These are phyloP conservation scores for Takifugu bimaculatus DNA, from an alignment of 2,113 vertebrate species.

Conservation along the genomic window DNA sequence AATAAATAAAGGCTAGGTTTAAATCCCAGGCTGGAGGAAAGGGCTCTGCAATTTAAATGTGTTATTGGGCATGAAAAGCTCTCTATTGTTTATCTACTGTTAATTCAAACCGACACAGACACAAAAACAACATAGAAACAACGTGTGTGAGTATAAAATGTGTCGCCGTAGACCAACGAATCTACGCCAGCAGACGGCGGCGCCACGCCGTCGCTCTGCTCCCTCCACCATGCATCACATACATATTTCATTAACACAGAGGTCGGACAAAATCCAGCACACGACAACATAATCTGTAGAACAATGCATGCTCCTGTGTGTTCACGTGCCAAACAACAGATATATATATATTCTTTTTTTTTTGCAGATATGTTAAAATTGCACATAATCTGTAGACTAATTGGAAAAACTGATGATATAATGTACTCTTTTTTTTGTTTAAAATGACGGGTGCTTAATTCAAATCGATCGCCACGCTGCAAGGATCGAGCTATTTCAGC, in stretches of 20 bases:
- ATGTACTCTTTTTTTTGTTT: slow-evolving; percentile 1
- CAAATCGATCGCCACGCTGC: slow-evolving; percentile 10
- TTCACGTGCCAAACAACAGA: slow-evolving; percentile 56
- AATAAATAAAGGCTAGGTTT: background rate
- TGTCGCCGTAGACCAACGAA: slow-evolving; percentile 50
- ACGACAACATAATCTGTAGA: slow-evolving; percentile 66
- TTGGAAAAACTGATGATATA: slow-evolving; percentile 21
- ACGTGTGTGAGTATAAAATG: slow-evolving; percentile 37
- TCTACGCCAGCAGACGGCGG: slow-evolving; percentile 57
- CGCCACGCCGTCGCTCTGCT: slow-evolving; percentile 52
- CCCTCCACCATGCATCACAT: slow-evolving; percentile 67
- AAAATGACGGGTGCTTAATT: slow-evolving; percentile 14
- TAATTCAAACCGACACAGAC: slow-evolving; percentile 31
- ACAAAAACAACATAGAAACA: slow-evolving; percentile 45
- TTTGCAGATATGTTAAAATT: slow-evolving; percentile 62
- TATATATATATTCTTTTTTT: slow-evolving; percentile 24
- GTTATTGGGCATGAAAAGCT: slow-evolving; percentile 24
- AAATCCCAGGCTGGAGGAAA: slow-evolving; percentile 22
- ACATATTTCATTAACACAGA: slow-evolving; percentile 66
- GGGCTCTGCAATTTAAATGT: slow-evolving; percentile 26
- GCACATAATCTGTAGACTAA: slow-evolving; percentile 48
- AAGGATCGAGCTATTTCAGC: slow-evolving; percentile 18
- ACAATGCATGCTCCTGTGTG: slow-evolving; percentile 72
- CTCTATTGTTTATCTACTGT: slow-evolving; percentile 25
- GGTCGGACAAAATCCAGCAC: slow-evolving; percentile 67